Conservation (phyloP, 2,797 vertebrate genomes). For the Petrocephalus schoutedeni region DNA sequence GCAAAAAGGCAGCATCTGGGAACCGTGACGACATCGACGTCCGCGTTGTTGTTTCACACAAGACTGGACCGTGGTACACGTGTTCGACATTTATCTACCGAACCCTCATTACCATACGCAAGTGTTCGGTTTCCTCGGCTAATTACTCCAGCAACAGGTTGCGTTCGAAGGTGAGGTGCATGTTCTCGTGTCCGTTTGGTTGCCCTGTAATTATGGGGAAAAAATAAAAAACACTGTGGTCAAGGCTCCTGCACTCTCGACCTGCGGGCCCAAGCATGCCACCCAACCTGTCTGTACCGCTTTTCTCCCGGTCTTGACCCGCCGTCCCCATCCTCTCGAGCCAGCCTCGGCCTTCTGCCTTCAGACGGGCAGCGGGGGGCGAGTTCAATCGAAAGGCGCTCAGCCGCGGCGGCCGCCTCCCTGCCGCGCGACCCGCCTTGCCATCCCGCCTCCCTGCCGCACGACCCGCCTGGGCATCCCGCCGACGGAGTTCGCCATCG, state of each 20-base stretch:
- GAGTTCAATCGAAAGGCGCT: not conserved
- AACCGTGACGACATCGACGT: not conserved
- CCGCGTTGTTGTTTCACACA: not conserved
- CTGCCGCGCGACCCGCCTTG: not conserved
- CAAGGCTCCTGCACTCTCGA: not conserved
- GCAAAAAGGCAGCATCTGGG: not conserved
- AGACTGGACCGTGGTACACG: not conserved
- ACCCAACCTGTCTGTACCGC: not conserved
- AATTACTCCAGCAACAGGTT: conserved; percentile 24
- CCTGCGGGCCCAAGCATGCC: not conserved
- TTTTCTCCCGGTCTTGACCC: not conserved
- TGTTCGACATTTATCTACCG: conserved; percentile 15
- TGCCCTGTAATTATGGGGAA: conserved; percentile 17
- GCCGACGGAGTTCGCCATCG: too few relatives aligned
- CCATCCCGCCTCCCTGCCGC: not conserved
- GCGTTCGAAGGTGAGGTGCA: conserved; percentile 13
- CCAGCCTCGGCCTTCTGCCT: not conserved
- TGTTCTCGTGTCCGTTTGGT: conserved; percentile 17
- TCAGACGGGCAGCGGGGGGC: not conserved
- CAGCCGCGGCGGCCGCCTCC: not conserved
- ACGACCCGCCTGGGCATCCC: not conserved
- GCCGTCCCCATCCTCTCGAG: not conserved
- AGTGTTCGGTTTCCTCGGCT: conserved; percentile 20
- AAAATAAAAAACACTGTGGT: not conserved
- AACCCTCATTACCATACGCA: conserved; percentile 12